These are phyloP conservation scores for Tanaodytes sp. DNA, from an alignment of 2,888 invertebrate species.

Conservation along the genomic window DNA sequence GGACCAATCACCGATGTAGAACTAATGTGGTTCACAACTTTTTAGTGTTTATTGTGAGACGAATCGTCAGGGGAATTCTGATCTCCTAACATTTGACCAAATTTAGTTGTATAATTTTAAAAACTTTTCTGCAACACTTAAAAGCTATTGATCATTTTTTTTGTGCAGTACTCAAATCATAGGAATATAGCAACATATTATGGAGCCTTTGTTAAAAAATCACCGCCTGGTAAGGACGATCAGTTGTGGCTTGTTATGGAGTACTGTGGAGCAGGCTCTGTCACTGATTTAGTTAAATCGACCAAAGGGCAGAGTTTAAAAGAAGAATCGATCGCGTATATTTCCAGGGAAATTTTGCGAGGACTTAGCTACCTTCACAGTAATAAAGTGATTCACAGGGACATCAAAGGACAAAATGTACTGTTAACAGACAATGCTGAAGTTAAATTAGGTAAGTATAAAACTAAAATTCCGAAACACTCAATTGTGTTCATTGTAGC, in stretches of 20 bases:
- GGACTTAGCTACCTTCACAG: constrained; percentile 98
- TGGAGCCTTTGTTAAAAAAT: constrained; percentile 99
- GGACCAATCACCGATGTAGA: too few species aligned
- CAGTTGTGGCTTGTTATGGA: constrained; percentile 99
- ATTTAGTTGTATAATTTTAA: too few species aligned
- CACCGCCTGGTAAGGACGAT: constrained; percentile 98
- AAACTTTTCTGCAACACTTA: too few species aligned
- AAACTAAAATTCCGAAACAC: not conserved
- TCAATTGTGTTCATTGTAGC: too few species aligned
- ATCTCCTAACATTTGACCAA: too few species aligned
- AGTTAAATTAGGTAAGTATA: constrained; percentile 89
- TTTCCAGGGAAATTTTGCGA: constrained; percentile 95
- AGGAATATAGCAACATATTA: constrained; percentile 99
- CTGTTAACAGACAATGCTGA: constrained; percentile 99
- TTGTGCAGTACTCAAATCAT: constrained; percentile 92
- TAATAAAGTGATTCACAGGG: constrained; percentile 99
- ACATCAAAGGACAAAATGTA: constrained; percentile 99
- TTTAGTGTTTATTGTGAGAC: too few species aligned
- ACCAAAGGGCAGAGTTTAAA: constrained; percentile 98
- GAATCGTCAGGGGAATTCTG: too few species aligned
- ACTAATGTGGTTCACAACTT: too few species aligned
- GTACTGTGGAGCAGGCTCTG: constrained; percentile 98
- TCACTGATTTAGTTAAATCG: constrained; percentile 99
- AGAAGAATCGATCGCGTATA: constrained; percentile 99
- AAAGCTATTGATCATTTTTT: too few species aligned